Base-by-base conservation (phyloP, 2,888 invertebrate species). In the Cantharis rustica region DNA sequence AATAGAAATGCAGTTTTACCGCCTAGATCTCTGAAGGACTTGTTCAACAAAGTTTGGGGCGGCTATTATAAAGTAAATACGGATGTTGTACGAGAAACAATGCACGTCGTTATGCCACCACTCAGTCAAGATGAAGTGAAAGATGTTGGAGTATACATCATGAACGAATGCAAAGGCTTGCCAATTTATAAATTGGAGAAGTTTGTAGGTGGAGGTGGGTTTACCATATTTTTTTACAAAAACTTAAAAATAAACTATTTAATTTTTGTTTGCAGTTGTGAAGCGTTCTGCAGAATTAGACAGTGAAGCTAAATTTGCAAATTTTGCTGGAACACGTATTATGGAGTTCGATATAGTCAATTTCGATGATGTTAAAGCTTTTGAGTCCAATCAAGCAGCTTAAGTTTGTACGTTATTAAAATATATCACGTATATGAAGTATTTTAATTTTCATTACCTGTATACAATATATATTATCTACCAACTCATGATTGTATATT, bases 61-160 rank as follows among this genome's bases (percentile, higher is more conserved):
- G 93, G 93, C 10, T 95, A 95, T 86, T 96, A 95, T 86, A 92
- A 93, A 84, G 95, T 97, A 68, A 93, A 97, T 86, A 95, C 96
- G 64, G 91, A 92, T 81, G 91, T 93, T 80, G 93, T 97, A 66
- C 91, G 94, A 78, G 92, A 93, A 83, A 92, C 93, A 61, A 95
- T 96, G 93, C 91, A 92, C 72, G 95, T 96, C 2, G 90, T 93
- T 17, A 88, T 91, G 70, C 95, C 95, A 2, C 92, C 93, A 13
- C 88, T 96, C 70, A 90, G 90, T 16, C 62, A 72, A 17, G 74
- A 79, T 10, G 93, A 95, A 86, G 85, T 90, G 16, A 89, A 90
- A 16, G 88, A 89, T 79, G 90, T 94, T 77, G 95, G 95, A 16
- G 89, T 90, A 77, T 93, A 93, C 84, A 95, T 96, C 84, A 90